Percentiles rank a stretch among this genome's conserved stretches.
These are phyloP conservation scores for Epinephelus cyanopodus DNA, from an alignment of 2,113 vertebrate species.

Conservation along the genomic window DNA sequence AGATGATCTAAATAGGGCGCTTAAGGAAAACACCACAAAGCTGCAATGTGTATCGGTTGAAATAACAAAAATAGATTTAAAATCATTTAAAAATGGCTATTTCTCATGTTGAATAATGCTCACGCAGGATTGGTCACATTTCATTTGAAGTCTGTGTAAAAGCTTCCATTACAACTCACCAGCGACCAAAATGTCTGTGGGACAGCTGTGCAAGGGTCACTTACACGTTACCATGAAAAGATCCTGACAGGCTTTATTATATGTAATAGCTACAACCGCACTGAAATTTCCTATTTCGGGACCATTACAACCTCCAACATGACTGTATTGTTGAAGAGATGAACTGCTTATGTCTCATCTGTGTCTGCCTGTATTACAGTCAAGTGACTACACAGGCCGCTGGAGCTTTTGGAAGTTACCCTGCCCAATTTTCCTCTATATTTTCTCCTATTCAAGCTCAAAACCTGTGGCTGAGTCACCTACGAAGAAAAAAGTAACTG, in stretches of 20 bases:
- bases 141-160: background rate
- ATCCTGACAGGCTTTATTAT: conserved; percentile 31
- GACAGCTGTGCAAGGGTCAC: conserved; percentile 3
- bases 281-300: conserved; percentile 27
- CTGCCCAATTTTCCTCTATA: background rate
- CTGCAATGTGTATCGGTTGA: background rate
- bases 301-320: conserved; percentile 23
- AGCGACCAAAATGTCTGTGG: conserved; percentile 2
- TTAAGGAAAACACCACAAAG: background rate
- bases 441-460: background rate
- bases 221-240: conserved; percentile 17
- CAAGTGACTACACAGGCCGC: conserved; percentile 30
- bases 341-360: conserved; percentile 43
- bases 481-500: background rate
- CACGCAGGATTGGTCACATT: background rate
- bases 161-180: background rate
- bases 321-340: conserved; percentile 19
- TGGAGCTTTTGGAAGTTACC: conserved; percentile 14
- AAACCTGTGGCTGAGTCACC: background rate
- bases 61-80: background rate
- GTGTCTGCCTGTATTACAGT: conserved; percentile 43
- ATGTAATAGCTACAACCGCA: conserved; percentile 17
- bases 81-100: background rate
- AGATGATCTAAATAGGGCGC: conserved; percentile 31
- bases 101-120: background rate